Evolutionary conservation across 1,140 invertebrate genomes (phyloP), one percentile per base, ranked within the genome.

Genomic region (Drosophila grimshawi): DNA sequence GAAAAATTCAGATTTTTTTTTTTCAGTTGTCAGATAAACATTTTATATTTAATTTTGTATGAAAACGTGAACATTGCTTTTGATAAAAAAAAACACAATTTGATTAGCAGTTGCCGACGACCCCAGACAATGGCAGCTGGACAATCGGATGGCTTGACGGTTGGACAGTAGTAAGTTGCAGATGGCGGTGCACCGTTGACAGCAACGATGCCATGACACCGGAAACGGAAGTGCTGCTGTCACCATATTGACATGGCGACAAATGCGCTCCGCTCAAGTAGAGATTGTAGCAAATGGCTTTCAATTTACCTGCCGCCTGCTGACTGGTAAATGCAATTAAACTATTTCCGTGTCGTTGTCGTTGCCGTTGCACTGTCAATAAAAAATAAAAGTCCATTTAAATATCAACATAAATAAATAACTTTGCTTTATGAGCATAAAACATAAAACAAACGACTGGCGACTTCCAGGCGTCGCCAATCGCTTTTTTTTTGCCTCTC

Each of bases 221-320:
- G 85, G 83, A 89, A 88, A 71, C 85, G 83, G 83, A 88, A 83
- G 85, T 88, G 80, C 85, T 68, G 85, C 65, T 88, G 83, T 86
- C 83, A 89, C 60, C 79, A 80, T 88, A 86, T 86, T 83, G 85
- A 88, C 83, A 86, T 80, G 80, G 69, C 80, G 83, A 88, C 83
- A 88, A 88, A 88, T 88, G 73, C 76, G 66, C 66, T 61, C 68
- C 85, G 71, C 76, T 77, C 77, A 88, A 88, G 80, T 80, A 80
- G 85, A 85, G 83, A 89, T 83, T 88, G 85, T 78, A 62, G 70
- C 76, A 70, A 79, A 86, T 80, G 72, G 68, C 61, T 46, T 76
- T 71, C 68, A 71, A 64, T 71, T 65, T 64, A 64, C 68, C 68
- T 77, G 67, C 77, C 46, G 53, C 41, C 49, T 59, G 73, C 59